Conservation (phyloP, 2,113 vertebrate genomes). For the Platichthys flesus region DNA sequence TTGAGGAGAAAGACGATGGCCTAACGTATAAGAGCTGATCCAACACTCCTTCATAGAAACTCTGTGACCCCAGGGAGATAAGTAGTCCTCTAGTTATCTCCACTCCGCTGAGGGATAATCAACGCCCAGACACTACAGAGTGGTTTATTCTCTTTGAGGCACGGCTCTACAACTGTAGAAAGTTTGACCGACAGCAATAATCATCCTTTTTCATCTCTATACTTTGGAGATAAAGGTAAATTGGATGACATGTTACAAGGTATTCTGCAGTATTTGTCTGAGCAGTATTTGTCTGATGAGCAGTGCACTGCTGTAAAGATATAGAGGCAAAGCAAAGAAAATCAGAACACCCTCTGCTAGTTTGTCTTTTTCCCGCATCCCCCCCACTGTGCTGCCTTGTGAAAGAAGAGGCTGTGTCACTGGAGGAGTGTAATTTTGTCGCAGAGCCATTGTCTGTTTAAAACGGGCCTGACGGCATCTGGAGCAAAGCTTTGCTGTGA, state of each 20-base stretch:
- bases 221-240: not conserved
- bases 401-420: constrained; percentile 3
- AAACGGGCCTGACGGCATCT: not conserved
- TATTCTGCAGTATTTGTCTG: too few relatives aligned
- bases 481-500: not conserved
- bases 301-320: not conserved
- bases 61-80: constrained; percentile 3
- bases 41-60: not conserved
- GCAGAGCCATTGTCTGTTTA: not conserved
- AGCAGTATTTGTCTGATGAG: not conserved
- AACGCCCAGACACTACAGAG: too few relatives aligned
- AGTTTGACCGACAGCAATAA: not conserved
- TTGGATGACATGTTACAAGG: too few relatives aligned
- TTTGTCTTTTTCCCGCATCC: not conserved
- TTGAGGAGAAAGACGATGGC: too few relatives aligned
- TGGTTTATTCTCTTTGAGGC: too few relatives aligned
- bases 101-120: too few relatives aligned
- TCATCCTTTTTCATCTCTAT: not conserved
- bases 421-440: not conserved
- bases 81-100: too few relatives aligned
- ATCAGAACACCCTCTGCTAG: not conserved
- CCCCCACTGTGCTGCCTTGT: not conserved
- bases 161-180: too few relatives aligned
- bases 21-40: not conserved
- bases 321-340: not conserved